Conservation (phyloP, 2,888 invertebrate genomes). For the Prosopocoilus inquinatus region DNA sequence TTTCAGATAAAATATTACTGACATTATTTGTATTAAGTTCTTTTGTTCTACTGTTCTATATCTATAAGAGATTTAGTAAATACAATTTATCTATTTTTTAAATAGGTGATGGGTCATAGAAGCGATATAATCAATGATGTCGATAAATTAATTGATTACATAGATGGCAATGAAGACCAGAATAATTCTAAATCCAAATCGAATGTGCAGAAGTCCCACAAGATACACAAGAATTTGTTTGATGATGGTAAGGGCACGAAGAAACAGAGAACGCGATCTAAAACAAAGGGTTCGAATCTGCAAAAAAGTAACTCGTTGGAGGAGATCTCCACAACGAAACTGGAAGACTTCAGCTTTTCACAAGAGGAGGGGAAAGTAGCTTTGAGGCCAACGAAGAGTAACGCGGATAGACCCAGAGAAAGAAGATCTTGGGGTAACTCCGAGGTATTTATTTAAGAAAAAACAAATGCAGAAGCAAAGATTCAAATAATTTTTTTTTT, state of each 20-base stretch:
- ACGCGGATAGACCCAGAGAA: slow-evolving; percentile 39
- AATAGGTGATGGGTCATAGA: slow-evolving; percentile 71
- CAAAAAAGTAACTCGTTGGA: slow-evolving; percentile 78
- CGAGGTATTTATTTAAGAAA: slow-evolving; percentile 1
- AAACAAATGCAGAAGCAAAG: background rate
- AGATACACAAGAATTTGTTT: slow-evolving; percentile 43
- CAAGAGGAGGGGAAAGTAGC: slow-evolving; percentile 34
- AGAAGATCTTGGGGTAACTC: slow-evolving; percentile 41
- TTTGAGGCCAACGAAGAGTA: slow-evolving; percentile 37
- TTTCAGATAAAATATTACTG: too few relatives aligned
- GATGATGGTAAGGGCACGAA: slow-evolving; percentile 50
- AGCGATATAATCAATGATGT: slow-evolving; percentile 68
- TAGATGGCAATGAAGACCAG: slow-evolving; percentile 63
- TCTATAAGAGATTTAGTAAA: too few relatives aligned
- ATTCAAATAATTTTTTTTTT: slow-evolving; percentile 7
- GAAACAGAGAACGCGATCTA: slow-evolving; percentile 39
- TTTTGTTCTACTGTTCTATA: too few relatives aligned
- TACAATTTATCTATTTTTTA: background rate
- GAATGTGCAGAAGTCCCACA: slow-evolving; percentile 22
- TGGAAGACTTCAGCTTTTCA: slow-evolving; percentile 59
- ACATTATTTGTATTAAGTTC: too few relatives aligned
- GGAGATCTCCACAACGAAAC: slow-evolving; percentile 74
- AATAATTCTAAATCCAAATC: slow-evolving; percentile 9
- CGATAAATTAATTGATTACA: slow-evolving; percentile 74
- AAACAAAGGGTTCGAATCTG: slow-evolving; percentile 46